phyloP scores from a whole-genome alignment of 92 coral and sea anemone species.

The Palythoa caribaeorum region DNA sequence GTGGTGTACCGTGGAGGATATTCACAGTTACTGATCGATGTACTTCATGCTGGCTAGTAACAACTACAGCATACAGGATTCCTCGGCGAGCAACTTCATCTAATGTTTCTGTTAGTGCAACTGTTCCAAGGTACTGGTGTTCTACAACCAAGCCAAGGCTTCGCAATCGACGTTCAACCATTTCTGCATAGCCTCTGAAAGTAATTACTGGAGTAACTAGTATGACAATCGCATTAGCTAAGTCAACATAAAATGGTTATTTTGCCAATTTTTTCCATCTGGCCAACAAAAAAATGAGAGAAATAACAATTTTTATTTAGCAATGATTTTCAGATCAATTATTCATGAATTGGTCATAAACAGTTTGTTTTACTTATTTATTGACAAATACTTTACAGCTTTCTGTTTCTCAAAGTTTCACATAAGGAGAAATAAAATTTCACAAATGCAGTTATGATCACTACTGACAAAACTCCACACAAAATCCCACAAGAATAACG shows the following conservation, averaged over 20 bases:
- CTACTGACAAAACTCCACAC: no score
- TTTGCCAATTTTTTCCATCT: not conserved
- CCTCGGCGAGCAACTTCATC: constrained; percentile 95
- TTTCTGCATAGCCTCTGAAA: constrained; percentile 93
- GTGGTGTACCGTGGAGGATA: constrained; percentile 97
- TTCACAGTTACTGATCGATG: constrained; percentile 98
- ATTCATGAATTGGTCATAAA: no score
- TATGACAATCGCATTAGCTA: no score
- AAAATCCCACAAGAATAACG: no score
- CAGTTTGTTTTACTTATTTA: no score
- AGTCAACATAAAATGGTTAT: no score
- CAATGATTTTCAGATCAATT: no score
- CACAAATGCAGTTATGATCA: no score
- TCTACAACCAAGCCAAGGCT: constrained; percentile 91
- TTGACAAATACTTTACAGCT: no score
- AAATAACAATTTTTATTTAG: no score
- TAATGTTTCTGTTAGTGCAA: constrained; percentile 81
- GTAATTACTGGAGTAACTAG: not conserved
- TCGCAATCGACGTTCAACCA: constrained; percentile 88
- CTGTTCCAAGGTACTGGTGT: constrained; percentile 85
- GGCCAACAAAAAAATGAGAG: not conserved
- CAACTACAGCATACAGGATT: constrained; percentile 89
- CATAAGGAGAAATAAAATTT: no score
- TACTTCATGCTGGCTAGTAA: constrained; percentile 96
- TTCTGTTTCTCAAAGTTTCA: no score